Base-by-base conservation (phyloP, 1,140 invertebrate species). In the Aphaenogaster floridana region DNA sequence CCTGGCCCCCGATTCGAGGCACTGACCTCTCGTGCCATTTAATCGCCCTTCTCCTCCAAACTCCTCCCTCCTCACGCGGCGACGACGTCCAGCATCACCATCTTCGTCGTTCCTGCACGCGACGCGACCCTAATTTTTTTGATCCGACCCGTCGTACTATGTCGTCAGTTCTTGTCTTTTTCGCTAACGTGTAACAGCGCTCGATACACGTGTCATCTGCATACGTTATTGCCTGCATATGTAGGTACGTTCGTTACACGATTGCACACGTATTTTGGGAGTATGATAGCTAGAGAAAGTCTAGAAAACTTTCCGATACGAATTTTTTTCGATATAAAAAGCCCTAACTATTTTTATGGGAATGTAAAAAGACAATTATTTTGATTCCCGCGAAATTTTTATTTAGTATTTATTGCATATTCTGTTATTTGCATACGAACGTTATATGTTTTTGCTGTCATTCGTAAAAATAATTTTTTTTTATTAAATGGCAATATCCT, bases 1-100 rank as follows among this genome's bases (percentile, higher is more conserved):
- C 94, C 93, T 90, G 91, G 93, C 94, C 93, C 91, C 89, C 93
- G 92, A 94, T 94, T 94, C 93, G 91, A 95, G 94, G 94, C 94
- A 95, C 93, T 95, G 94, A 95, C 94, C 94, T 94, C 94, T 93
- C 94, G 94, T 94, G 93, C 94, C 93, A 95, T 94, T 95, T 95
- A 94, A 93, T 85, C 93, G 93, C 90, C 92, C 92, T 92, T 87
- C 90, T 81, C 89, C 69, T 54, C 79, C 84, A 21, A 64, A 87
- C 66, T 36, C 52, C 81, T 77, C 88, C 66, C 63, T 52, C 17
- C 83, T 84, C 13, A 71, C 86, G 52, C 77, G 76, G n/a, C 52
- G 28, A 52, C 71, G 52, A n/a, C 39, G 52, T 81, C 52, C 78
- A 72, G 66, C 79, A 74, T 59, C 39, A 59, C 15, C 79, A 13